Base-by-base conservation (phyloP, 1,140 invertebrate species). In the Leptinotarsa defecta region DNA sequence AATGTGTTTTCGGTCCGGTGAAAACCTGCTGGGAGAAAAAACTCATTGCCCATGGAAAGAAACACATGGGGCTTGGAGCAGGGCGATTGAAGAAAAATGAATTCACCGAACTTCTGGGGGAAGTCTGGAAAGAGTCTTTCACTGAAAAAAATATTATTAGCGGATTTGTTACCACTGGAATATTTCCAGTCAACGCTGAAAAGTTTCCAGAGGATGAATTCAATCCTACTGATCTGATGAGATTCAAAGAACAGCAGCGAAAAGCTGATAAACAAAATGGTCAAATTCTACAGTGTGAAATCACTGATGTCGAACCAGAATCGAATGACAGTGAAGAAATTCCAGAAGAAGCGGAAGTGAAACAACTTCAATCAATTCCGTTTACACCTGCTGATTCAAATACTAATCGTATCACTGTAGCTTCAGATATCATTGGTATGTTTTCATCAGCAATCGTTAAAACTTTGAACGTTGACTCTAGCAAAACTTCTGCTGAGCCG, bases 21-120 rank as follows among this genome's bases (percentile, higher is more conserved):
- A 85, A 86, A 81, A 63, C 69, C 1, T 17, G 22, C 11, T 83
- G 82, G 83, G 77, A 85, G n/a, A 75, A 77, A 64, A 78, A 81
- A 74, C 48, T 76, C 19, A 65, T 76, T 48, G 34, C 13, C 4
- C 62, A 70, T 63, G 73, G 48, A 24, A 75, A 76, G 79, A 79
- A 77, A n/a, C 72, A 74, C n/a, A 73, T 73, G 67, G 61, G 71
- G 24, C 17, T 49, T 48, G 77, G 72, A 22, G 48, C 52, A 34
- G 63, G 78, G 19, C 57, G 63, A 49, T 65, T 82, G 19, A 73
- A 74, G 63, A 84, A 82, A 65, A 24, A 70, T n/a, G 68, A 80
- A 34, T 83, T 84, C 76, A 13, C 61, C 13, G 71, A 80, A 74
- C 48, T 81, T 4, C 76, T 83, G 24, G 74, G 76, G 4, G 75